phyloP scores from a whole-genome alignment of 1,140 invertebrate species.

The Penaeus japonicus region DNA sequence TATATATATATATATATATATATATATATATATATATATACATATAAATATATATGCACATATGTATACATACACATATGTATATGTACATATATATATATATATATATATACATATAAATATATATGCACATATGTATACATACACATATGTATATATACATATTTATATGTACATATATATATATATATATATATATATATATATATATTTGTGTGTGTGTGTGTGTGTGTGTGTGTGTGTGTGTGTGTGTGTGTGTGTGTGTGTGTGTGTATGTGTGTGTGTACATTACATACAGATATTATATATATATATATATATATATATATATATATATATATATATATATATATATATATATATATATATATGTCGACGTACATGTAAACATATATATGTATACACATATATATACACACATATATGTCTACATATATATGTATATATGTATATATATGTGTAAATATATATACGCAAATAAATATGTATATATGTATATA shows the following conservation, averaged over 20 bases:
- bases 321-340: neutral
- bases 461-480: neutral
- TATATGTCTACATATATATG: neutral
- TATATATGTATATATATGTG: neutral
- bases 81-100: neutral
- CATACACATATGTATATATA: neutral
- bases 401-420: neutral
- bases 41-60: neutral
- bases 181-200: neutral
- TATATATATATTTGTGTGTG: neutral
- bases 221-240: neutral
- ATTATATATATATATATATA: neutral
- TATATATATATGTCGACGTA: neutral
- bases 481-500: neutral
- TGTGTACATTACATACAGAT: neutral
- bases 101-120: constrained; percentile 1
- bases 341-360: constrained; percentile 1
- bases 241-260: neutral
- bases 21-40: neutral
- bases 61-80: neutral
- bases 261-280: neutral
- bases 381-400: neutral
- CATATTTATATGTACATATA: neutral
- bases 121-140: neutral
- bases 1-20: neutral